A percentile compares a stretch with the other conserved stretches of the same genome.
Evolutionary conservation across 2,113 vertebrate species (phyloP).

Genomic region (Platichthys flesus): DNA sequence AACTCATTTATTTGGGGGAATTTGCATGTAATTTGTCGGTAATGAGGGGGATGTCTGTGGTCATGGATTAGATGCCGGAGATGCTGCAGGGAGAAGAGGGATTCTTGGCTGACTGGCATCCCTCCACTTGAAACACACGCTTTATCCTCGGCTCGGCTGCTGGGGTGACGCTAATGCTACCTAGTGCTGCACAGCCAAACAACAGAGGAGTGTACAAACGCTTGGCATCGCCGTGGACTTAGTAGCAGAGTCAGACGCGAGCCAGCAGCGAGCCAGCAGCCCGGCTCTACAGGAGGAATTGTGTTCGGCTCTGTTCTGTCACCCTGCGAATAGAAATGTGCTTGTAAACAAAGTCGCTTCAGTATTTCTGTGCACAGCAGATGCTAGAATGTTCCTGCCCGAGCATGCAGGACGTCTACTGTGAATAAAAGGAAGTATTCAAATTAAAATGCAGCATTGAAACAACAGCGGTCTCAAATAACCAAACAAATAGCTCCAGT

Average conservation of each 20-base stretch:
- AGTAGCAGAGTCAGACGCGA: slow-evolving; percentile 32
- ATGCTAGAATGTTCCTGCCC: slow-evolving; percentile 9
- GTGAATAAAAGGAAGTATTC: not conserved
- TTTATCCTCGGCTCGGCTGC: slow-evolving; percentile 57
- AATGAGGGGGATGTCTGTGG: slow-evolving; percentile 95
- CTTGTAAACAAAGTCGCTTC: slow-evolving; percentile 45
- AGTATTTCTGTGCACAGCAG: slow-evolving; percentile 30
- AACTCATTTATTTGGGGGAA: slow-evolving; percentile 99
- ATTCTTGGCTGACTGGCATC: slow-evolving; percentile 75
- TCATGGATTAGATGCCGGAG: slow-evolving; percentile 92
- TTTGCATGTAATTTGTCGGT: slow-evolving; percentile 99
- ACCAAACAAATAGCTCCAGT: not conserved
- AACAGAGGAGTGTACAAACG: slow-evolving; percentile 55
- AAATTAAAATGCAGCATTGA: not conserved
- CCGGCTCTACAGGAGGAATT: slow-evolving; percentile 9
- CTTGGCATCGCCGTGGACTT: slow-evolving; percentile 47
- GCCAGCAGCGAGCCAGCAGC: slow-evolving; percentile 48
- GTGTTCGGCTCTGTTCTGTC: slow-evolving; percentile 34
- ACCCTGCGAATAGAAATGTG: slow-evolving; percentile 37
- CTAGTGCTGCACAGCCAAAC: slow-evolving; percentile 43
- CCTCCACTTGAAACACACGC: slow-evolving; percentile 66
- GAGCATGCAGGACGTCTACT: not conserved
- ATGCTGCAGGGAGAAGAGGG: slow-evolving; percentile 83
- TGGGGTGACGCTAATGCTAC: slow-evolving; percentile 58
- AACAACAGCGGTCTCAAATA: not conserved